These are phyloP conservation scores for Paracyclopina nana DNA, from an alignment of 1,140 invertebrate genomes.

Conservation along the genomic window DNA sequence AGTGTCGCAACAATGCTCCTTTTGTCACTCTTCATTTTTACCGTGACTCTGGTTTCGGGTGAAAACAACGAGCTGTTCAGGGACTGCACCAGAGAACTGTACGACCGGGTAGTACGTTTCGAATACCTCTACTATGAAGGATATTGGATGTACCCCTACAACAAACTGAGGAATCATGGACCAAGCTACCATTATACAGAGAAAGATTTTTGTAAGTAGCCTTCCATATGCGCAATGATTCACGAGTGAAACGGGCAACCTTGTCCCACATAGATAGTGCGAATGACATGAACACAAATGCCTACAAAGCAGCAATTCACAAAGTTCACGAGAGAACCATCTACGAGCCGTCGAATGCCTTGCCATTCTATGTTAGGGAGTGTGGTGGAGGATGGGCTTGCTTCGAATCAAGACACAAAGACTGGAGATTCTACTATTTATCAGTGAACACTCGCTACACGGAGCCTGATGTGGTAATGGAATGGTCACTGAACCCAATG, in stretches of 20 bases:
- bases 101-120: constrained; percentile 11
- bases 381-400: constrained; percentile 12
- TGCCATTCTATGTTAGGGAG: constrained; percentile 11
- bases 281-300: constrained; percentile 15
- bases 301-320: constrained; percentile 12
- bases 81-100: constrained; percentile 11
- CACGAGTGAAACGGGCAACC: too few species aligned
- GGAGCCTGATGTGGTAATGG: constrained; percentile 5
- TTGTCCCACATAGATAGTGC: constrained; percentile 10
- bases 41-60: too few species aligned
- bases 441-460: constrained; percentile 1
- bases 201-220: constrained; percentile 14
- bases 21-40: too few species aligned
- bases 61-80: constrained; percentile 9
- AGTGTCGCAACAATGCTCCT: too few species aligned
- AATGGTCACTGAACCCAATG: constrained; percentile 11
- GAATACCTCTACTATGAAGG: constrained; percentile 14
- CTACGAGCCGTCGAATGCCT: constrained; percentile 11
- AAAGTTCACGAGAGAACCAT: constrained; percentile 13
- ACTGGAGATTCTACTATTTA: constrained; percentile 13
- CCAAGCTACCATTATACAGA: constrained; percentile 11
- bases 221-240: not conserved
- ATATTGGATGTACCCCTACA: constrained; percentile 15
- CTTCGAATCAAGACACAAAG: constrained; percentile 10
- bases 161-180: constrained; percentile 9